These are phyloP conservation scores for Agelas oroides DNA, from an alignment of 37 sponge, comb jelly and placozoan genomes.

Conservation along the genomic window DNA sequence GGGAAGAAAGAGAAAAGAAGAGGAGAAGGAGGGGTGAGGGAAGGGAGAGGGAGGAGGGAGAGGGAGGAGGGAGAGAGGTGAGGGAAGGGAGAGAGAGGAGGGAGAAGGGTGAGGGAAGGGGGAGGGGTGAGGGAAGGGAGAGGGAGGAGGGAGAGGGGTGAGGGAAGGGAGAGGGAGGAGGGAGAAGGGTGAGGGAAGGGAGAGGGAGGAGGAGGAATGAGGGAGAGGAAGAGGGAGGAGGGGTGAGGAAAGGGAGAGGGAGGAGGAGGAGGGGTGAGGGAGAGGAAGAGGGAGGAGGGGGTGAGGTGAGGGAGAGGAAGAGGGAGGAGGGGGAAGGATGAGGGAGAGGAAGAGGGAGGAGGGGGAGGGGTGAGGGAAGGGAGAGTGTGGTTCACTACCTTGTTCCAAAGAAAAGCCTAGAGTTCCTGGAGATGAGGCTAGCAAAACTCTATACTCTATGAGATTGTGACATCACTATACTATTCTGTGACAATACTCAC, in stretches of 20 bases:
- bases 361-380: background rate
- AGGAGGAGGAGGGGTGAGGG: constrained; percentile 12
- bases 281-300: constrained; percentile 3
- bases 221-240: background rate
- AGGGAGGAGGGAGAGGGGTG: background rate
- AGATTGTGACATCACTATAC: too few species aligned
- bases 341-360: background rate
- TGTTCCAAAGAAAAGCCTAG: too few species aligned
- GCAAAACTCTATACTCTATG: too few species aligned
- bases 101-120: constrained; percentile 1
- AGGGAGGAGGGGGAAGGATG: background rate
- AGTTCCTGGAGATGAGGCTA: too few species aligned
- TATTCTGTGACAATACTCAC: too few species aligned
- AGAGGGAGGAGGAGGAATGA: background rate
- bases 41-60: too few species aligned
- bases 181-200: too few species aligned
- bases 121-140: constrained; percentile 14
- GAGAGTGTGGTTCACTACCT: background rate
- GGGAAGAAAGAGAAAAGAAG: too few species aligned
- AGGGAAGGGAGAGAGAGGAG: background rate
- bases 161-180: too few species aligned
- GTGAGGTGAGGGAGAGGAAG: too few species aligned
- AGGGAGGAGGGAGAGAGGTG: too few species aligned
- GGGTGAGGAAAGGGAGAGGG: background rate
- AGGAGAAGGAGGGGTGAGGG: too few species aligned